phyloP scores from a whole-genome alignment of 2,888 invertebrate species.

The Pristionchus mayeri region DNA sequence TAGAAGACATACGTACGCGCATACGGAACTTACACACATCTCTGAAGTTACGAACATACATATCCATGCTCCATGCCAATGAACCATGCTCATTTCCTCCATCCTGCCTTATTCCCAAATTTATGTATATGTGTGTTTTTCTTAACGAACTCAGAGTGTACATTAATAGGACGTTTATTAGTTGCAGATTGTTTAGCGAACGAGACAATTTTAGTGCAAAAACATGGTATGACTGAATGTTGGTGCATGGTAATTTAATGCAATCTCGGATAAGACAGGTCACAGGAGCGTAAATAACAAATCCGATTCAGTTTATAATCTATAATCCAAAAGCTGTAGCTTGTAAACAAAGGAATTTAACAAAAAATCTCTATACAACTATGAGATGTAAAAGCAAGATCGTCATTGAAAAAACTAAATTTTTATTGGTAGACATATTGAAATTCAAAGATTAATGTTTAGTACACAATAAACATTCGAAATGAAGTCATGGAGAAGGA shows the following conservation, averaged over 20 bases:
- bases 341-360: neutral
- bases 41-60: neutral
- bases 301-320: too few relatives aligned
- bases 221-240: neutral
- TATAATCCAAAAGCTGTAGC: neutral
- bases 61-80: conserved; percentile 11
- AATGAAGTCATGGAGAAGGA: neutral
- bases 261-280: neutral
- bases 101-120: neutral
- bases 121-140: neutral
- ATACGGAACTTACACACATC: neutral
- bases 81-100: neutral
- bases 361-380: neutral
- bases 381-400: neutral
- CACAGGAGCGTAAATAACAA: neutral
- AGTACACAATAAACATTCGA: neutral
- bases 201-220: neutral
- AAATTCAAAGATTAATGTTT: neutral
- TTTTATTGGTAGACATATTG: neutral
- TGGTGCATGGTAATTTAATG: neutral
- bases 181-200: neutral
- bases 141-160: neutral
- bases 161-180: conserved; percentile 38
- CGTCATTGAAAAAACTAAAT: conserved; percentile 18
- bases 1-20: too few relatives aligned